Base-by-base conservation (phyloP, 2,113 vertebrate species). In the Setophaga kirtlandii region DNA sequence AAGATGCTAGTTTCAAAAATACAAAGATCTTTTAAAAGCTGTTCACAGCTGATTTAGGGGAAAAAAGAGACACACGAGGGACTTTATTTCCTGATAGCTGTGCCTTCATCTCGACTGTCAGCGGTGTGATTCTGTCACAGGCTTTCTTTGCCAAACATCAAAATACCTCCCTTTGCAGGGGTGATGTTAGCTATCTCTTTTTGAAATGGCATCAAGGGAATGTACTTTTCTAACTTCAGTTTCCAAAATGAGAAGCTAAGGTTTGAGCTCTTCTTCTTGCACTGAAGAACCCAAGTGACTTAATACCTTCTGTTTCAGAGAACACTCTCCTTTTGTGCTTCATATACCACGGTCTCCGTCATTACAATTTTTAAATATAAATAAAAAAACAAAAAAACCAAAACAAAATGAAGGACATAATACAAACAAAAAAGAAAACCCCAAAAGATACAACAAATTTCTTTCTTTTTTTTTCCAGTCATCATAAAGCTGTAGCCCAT, bases 1-100 rank as follows among this genome's bases (percentile, higher is more conserved):
- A 62, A 90, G 76, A 88, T 63, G 56, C 49, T 63, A 2, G 3
- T 79, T 96, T 75, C 44, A 55, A 96, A 81, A 93, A 82, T 49
- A 93, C 9, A 86, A 83, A 86, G 64, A 27, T 31, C 67, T 47
- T 89, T 97, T 93, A 90, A 82, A 91, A 96, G 87, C 82, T 96
- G 53, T 59, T 94, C 89, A 84, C 76, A 95, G 93, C 25, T 89
- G 76, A 74, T 78, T 91, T 83, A 46, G 52, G 55, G n/a, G 10
- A 37, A 55, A 84, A 84, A 74, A 75, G 12, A 95, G 30, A 18
- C 11, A 33, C 77, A 65, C 60, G 39, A 71, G 84, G 35, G 67
- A 87, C 33, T 50, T 27, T 35, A 55, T 79, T 68, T 90, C 63
- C 10, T 73, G 75, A 73, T 42, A 85, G 74, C n/a, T 88, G 33